Base-by-base conservation (phyloP, 2,113 vertebrate genomes). In the Capricornis sumatraensis region DNA sequence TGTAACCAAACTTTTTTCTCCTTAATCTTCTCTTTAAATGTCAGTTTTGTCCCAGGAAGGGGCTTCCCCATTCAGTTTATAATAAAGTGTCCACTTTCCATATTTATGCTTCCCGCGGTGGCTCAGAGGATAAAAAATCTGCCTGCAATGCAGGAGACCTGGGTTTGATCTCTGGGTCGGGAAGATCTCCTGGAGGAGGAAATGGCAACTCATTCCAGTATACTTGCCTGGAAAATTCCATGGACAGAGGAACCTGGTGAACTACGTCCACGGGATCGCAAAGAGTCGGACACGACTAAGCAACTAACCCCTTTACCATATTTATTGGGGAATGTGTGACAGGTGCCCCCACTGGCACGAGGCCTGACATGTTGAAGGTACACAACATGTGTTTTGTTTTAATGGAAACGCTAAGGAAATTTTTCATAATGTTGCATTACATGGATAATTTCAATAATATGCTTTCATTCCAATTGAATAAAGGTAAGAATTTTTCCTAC, bases 11-110 rank as follows among this genome's bases (percentile, higher is more conserved):
- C 8, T 19, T 40, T 64, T 86, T 93, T 89, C 47, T 67, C 2
- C 14, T 76, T 82, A 17, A 71, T 87, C 40, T 60, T 95, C 33
- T 84, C 83, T 89, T 85, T 90, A 95, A 57, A 53, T 81, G 83
- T 94, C 57, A n/a, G 4, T 62, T 97, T 84, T 45, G 33, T 96
- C 52, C 94, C 78, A 88, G 89, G 19, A 96, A 81, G 27, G n/a
- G 8, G 17, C 55, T 95, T 96, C 85, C 13, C 25, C 45, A 19
- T 45, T 93, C 17, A 81, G 60, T 83, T 92, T 58, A 2, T 58
- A 84, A 53, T 81, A 33, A 55, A 76, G 33, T 82, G 45, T 52
- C 52, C 62, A 1, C 11, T 47, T 84, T 88, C 25, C 27, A 89
- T 23, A 36, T 79, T 9, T 88, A 15, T 25, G 67, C 67, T 74